Percentiles rank a stretch among this genome's conserved stretches.
phyloP scores from a whole-genome alignment of 2,797 vertebrate genomes.

The Buphagus erythrorhynchus region DNA sequence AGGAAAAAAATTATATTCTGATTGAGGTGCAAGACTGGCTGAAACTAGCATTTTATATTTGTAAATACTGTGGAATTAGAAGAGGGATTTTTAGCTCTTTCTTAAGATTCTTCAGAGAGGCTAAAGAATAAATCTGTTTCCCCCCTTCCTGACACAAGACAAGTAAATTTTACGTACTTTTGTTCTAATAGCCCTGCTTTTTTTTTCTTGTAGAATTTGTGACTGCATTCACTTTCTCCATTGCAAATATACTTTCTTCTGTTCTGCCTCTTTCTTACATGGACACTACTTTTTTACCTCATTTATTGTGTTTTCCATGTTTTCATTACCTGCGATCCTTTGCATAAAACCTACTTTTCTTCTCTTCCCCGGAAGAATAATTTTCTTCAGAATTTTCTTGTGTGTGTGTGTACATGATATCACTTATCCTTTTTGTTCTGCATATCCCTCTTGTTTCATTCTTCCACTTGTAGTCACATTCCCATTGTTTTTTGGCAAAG shows the following conservation, averaged over 20 bases:
- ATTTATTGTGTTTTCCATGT: neutral
- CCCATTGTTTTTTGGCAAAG: neutral
- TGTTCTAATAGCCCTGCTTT: neutral
- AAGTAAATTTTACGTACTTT: neutral
- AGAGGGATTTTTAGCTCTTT: neutral
- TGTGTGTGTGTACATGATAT: neutral
- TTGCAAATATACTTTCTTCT: neutral
- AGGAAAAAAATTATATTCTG: neutral
- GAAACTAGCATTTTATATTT: neutral
- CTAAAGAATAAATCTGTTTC: neutral
- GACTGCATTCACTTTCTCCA: neutral
- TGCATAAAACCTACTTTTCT: neutral
- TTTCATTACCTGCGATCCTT: neutral
- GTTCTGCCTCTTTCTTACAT: neutral
- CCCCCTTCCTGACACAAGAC: neutral
- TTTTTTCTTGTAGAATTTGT: neutral
- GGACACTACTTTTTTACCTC: neutral
- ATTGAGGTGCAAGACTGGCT: neutral
- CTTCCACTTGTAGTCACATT: neutral
- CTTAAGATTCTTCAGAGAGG: neutral
- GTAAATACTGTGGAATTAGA: neutral
- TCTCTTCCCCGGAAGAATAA: neutral
- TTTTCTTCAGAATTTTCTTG: neutral
- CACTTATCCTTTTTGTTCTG: neutral
- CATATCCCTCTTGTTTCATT: neutral